Conservation (phyloP, 2,797 vertebrate genomes). For the Chelidonichthys spinosus region DNA sequence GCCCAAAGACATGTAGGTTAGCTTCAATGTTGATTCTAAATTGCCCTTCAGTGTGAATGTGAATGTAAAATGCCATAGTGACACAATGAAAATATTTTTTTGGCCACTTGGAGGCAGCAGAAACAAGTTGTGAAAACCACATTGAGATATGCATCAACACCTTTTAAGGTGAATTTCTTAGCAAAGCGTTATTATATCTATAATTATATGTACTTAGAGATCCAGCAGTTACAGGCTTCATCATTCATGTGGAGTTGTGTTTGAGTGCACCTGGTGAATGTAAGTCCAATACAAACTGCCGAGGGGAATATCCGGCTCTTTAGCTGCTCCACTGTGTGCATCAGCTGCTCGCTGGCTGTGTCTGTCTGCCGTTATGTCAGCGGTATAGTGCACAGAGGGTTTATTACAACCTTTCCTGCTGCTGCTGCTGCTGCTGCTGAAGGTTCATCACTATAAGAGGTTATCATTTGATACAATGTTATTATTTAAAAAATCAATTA, state of each 20-base stretch:
- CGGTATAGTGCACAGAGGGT: not conserved
- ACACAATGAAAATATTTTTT: not conserved
- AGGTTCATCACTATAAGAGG: not conserved
- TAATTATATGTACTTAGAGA: no score
- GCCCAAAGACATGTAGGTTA: no score
- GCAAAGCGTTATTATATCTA: no score
- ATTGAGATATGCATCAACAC: not conserved
- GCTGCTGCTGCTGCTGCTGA: no score
- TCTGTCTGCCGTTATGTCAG: not conserved
- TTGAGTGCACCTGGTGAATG: not conserved
- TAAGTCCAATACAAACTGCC: not conserved
- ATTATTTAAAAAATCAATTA: not conserved
- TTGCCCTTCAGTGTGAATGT: no score
- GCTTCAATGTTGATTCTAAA: no score
- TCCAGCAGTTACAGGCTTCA: no score
- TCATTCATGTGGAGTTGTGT: not conserved
- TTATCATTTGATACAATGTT: not conserved
- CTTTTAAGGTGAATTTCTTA: not conserved
- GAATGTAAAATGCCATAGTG: not conserved
- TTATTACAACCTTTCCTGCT: not conserved
- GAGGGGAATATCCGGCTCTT: not conserved
- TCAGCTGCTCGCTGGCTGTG: not conserved
- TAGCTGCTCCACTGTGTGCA: not conserved
- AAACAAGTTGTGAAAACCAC: conserved; percentile 1
- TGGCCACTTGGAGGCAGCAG: conserved; percentile 23